Conservation (phyloP, 2,888 invertebrate genomes). For the Epinotia bilunana region DNA sequence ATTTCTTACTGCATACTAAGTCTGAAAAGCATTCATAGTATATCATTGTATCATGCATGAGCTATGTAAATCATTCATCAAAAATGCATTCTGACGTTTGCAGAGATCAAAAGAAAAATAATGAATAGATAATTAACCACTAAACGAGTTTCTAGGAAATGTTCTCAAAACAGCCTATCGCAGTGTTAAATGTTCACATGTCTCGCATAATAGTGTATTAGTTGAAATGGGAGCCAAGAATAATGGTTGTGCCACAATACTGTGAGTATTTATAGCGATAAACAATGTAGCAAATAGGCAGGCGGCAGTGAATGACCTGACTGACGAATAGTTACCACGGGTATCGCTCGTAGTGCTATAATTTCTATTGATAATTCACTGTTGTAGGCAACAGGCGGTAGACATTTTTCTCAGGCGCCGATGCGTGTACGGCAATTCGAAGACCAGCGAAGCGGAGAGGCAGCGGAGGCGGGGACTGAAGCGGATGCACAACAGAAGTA, state of each 20-base stretch:
- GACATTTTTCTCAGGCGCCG: slow-evolving; percentile 78
- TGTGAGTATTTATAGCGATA: slow-evolving; percentile 28
- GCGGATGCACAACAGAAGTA: slow-evolving; percentile 5
- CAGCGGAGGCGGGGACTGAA: slow-evolving; percentile 58
- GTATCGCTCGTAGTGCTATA: slow-evolving; percentile 50
- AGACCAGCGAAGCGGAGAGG: slow-evolving; percentile 48
- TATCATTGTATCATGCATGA: neutral
- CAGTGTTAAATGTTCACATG: slow-evolving; percentile 28
- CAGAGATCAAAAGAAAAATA: slow-evolving; percentile 1
- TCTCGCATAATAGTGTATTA: slow-evolving; percentile 33
- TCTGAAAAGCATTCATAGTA: too few relatives aligned
- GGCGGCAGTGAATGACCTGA: slow-evolving; percentile 55
- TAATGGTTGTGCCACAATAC: slow-evolving; percentile 28
- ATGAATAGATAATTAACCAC: neutral
- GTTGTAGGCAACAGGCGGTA: slow-evolving; percentile 49
- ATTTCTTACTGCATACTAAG: too few relatives aligned
- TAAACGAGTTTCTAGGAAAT: neutral
- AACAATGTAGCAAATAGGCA: slow-evolving; percentile 32
- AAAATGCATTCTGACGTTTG: neutral
- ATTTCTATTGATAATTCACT: slow-evolving; percentile 54
- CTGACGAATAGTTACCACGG: slow-evolving; percentile 54
- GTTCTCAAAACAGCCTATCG: slow-evolving; percentile 1
- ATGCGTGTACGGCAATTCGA: slow-evolving; percentile 58
- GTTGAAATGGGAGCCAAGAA: slow-evolving; percentile 33
- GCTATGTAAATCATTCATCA: neutral